Evolutionary conservation across 2,888 invertebrate species (phyloP).

Genomic region (Dolichomitus sp.): DNA sequence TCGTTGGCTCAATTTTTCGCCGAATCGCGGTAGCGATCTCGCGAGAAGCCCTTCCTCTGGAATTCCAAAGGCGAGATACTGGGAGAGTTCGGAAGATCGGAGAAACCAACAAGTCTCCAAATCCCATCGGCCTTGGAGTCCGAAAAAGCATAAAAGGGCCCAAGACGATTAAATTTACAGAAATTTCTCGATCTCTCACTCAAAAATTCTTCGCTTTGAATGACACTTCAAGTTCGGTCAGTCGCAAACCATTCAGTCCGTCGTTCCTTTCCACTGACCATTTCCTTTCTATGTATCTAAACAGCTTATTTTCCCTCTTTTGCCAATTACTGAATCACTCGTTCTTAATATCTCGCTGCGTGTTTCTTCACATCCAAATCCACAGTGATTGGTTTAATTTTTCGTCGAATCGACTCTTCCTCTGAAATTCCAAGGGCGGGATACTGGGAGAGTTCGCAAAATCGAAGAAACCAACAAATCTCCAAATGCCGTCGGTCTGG

Average conservation of each 20-base stretch:
- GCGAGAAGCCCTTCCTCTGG: not conserved
- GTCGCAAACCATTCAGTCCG: not conserved
- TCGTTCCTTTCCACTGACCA: not conserved
- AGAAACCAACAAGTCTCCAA: not conserved
- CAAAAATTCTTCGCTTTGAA: not conserved
- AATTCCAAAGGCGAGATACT: constrained; percentile 23
- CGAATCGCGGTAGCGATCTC: constrained; percentile 22
- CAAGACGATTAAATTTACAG: not conserved
- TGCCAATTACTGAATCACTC: too few species aligned
- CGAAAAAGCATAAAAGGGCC: not conserved
- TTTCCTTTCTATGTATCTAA: not conserved
- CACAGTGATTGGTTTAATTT: not conserved
- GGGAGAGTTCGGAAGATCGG: not conserved
- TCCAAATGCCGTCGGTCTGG: not conserved
- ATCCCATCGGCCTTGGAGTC: not conserved
- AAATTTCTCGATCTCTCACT: not conserved
- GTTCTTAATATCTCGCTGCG: not conserved
- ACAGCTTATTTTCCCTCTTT: not conserved
- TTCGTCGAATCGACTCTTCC: not conserved
- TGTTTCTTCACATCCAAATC: not conserved
- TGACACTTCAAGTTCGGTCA: not conserved
- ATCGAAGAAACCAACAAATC: not conserved
- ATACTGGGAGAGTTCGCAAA: not conserved
- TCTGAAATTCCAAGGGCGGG: constrained; percentile 24
- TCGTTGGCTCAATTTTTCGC: constrained; percentile 34